phyloP scores from a whole-genome alignment of 2,888 invertebrate species.

The Ennomos erosarius region DNA sequence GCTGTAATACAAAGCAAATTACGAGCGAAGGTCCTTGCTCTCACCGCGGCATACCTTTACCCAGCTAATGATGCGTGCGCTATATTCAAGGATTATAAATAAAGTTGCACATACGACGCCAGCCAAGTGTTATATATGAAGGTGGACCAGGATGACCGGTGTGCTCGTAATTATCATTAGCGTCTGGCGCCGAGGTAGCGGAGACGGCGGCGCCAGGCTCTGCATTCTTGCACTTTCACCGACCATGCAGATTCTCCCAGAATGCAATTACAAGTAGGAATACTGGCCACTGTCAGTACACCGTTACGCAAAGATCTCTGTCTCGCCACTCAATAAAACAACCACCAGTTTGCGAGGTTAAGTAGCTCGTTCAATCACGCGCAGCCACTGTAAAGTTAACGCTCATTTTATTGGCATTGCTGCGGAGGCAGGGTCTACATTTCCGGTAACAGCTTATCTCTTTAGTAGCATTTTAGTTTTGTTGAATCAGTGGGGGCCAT shows the following conservation, averaged over 20 bases:
- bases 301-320: slow-evolving; percentile 58
- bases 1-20: slow-evolving; percentile 20
- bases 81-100: slow-evolving; percentile 29
- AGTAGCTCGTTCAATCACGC: slow-evolving; percentile 38
- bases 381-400: slow-evolving; percentile 6
- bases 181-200: slow-evolving; percentile 48
- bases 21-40: slow-evolving; percentile 23
- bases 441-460: slow-evolving; percentile 2
- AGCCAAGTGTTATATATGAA: slow-evolving; percentile 49
- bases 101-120: slow-evolving; percentile 31
- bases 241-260: slow-evolving; percentile 44
- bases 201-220: slow-evolving; percentile 42
- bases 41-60: neutral
- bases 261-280: slow-evolving; percentile 28
- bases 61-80: slow-evolving; percentile 6
- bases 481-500: too few relatives aligned
- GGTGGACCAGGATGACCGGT: slow-evolving; percentile 44
- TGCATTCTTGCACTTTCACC: slow-evolving; percentile 77
- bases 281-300: slow-evolving; percentile 35
- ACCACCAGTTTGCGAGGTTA: slow-evolving; percentile 27
- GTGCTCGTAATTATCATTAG: slow-evolving; percentile 46
- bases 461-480: neutral
- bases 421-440: slow-evolving; percentile 13
- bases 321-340: slow-evolving; percentile 45
- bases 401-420: slow-evolving; percentile 17